Base-by-base conservation (phyloP, 2,888 invertebrate genomes). In the Drosophila nigricruria region DNA sequence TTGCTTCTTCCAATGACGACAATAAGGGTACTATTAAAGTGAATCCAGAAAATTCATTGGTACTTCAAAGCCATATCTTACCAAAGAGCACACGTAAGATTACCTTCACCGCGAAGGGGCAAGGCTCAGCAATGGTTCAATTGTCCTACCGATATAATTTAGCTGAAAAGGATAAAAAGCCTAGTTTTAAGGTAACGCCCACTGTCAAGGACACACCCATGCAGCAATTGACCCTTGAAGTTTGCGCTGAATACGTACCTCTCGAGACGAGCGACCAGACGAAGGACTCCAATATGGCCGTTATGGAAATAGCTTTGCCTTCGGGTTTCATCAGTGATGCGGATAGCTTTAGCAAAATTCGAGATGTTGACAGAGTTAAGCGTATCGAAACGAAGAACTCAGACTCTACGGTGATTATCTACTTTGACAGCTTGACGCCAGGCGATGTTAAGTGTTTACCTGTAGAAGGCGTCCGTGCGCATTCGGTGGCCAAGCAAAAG, bases 281-380 rank as follows among this genome's bases (percentile, higher is more conserved):
- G 20, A 95, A 95, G 83, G 94, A 95, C 56, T 95, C 96, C 71
- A 98, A 98, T 78, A 96, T 98, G 95, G 97, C 97, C 14, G 96
- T 98, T 0, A 96, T 98, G 94, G 97, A 98, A 89, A 96, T 98
- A 0, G 95, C 95, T 71, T 94, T 98, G 67, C 98, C 98, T 0
- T 98, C 98, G 0, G 98, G 98, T n/a, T 98, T 96, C 91, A 95
- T 96, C 0, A 96, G 97, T 0, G 97, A 98, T 82, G 93, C 95
- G 76, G 95, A 96, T 82, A 96, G 95, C 0, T 93, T 97, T 34
- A 96, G 95, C 5, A 94, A 94, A 79, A 92, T 95, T 47, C 77
- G 86, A 54, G 63, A 77, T n/a, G 93, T 94, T 77, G 94, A 94
- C 84, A 90, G 86, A 50, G 92, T 93, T 2, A 92, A 92, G 90